Conservation (phyloP, 1,140 invertebrate genomes). For the Octopus sinensis region DNA sequence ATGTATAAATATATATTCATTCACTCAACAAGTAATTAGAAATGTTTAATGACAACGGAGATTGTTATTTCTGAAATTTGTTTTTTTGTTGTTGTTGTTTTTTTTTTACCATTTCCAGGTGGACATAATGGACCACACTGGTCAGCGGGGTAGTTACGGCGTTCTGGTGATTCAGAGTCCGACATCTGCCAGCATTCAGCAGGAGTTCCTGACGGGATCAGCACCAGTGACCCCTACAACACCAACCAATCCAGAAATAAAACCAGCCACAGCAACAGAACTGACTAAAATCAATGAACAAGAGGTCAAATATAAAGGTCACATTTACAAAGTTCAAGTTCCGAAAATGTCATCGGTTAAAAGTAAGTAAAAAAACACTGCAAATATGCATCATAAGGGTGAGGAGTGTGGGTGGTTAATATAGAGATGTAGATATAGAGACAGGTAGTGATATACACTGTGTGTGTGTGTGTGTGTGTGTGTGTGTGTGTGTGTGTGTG, state of each 20-base stretch:
- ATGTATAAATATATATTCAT: no score
- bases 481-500: no score
- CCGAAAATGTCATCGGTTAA: conserved; percentile 25
- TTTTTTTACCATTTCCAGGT: conserved; percentile 24
- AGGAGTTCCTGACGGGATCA: conserved; percentile 4
- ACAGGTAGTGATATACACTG: no score
- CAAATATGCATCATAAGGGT: no score
- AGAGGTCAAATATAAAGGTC: conserved; percentile 25
- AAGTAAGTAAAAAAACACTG: conserved; percentile 17
- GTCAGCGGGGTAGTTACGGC: conserved; percentile 27
- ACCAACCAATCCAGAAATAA: conserved; percentile 10
- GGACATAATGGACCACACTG: conserved; percentile 32
- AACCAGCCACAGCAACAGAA: conserved; percentile 14
- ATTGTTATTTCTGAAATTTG: background rate
- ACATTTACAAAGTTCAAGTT: conserved; percentile 25
- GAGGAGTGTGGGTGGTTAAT: no score
- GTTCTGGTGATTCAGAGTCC: conserved; percentile 34
- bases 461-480: no score
- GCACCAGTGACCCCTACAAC: background rate
- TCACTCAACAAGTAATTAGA: background rate
- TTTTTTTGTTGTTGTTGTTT: background rate
- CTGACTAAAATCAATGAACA: conserved; percentile 23
- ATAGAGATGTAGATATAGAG: no score
- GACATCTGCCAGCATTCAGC: conserved; percentile 19
- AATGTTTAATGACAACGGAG: background rate